Evolutionary conservation across 2,888 invertebrate species (phyloP).

Genomic region (Catocala nupta): DNA sequence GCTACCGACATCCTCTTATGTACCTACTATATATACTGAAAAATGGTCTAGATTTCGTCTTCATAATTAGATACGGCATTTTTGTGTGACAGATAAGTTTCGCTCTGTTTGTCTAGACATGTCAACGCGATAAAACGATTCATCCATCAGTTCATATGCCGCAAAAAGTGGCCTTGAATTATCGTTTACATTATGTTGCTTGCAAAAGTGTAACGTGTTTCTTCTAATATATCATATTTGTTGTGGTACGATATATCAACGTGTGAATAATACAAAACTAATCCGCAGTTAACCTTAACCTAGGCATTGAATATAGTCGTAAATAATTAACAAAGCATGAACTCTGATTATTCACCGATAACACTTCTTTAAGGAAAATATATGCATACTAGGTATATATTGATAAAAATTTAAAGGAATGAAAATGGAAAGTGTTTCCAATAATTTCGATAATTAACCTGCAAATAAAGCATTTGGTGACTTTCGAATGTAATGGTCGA

Average conservation of each 20-base stretch:
- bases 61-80: slow-evolving; percentile 25
- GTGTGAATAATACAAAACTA: slow-evolving; percentile 5
- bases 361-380: slow-evolving; percentile 11
- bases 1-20: not conserved
- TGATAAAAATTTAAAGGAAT: slow-evolving; percentile 59
- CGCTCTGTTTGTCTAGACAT: slow-evolving; percentile 35
- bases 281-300: slow-evolving; percentile 17
- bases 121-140: slow-evolving; percentile 35
- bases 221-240: slow-evolving; percentile 3
- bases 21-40: slow-evolving; percentile 5
- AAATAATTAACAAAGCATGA: slow-evolving; percentile 10
- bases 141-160: slow-evolving; percentile 29
- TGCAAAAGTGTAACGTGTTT: slow-evolving; percentile 10
- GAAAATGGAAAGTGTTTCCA: slow-evolving; percentile 71
- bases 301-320: slow-evolving; percentile 18
- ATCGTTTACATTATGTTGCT: slow-evolving; percentile 19
- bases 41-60: slow-evolving; percentile 18
- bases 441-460: slow-evolving; percentile 70
- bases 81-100: slow-evolving; percentile 22
- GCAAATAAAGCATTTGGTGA: slow-evolving; percentile 69
- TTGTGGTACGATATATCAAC: slow-evolving; percentile 2
- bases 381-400: slow-evolving; percentile 20
- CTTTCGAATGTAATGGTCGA: slow-evolving; percentile 65
- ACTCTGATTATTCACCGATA: slow-evolving; percentile 11
- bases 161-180: slow-evolving; percentile 38